A percentile compares a stretch with the other conserved stretches of the same genome.
These are phyloP conservation scores for Patella ulyssiponensis DNA, from an alignment of 2,888 invertebrate species.

Conservation along the genomic window DNA sequence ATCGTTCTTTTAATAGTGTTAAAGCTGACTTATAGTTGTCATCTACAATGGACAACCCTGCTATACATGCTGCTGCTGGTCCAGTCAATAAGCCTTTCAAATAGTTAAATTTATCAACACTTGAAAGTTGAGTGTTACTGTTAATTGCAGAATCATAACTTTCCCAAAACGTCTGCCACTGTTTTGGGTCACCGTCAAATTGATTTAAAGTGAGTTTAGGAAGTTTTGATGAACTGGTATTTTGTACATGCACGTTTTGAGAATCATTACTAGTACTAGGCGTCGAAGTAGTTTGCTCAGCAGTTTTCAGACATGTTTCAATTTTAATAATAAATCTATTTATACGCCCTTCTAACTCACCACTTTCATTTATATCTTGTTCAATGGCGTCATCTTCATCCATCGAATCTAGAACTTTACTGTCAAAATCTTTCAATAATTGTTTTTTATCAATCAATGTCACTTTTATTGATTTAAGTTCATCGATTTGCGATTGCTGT, in stretches of 20 bases:
- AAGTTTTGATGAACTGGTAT: slow-evolving; percentile 12
- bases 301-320: background rate
- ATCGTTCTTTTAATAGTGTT: slow-evolving; percentile 23
- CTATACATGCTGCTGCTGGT: slow-evolving; percentile 24
- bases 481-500: background rate
- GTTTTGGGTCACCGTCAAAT: slow-evolving; percentile 22
- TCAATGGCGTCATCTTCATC: background rate
- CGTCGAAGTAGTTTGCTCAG: background rate
- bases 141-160: slow-evolving; percentile 25
- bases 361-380: background rate
- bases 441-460: background rate
- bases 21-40: slow-evolving; percentile 29
- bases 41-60: slow-evolving; percentile 26
- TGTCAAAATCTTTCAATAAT: background rate
- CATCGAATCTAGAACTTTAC: background rate
- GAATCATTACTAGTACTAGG: background rate
- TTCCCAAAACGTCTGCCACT: slow-evolving; percentile 31
- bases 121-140: slow-evolving; percentile 19
- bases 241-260: background rate
- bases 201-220: slow-evolving; percentile 24
- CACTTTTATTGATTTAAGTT: background rate
- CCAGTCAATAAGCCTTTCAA: slow-evolving; percentile 26
- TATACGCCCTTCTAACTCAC: background rate
- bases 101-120: slow-evolving; percentile 26
- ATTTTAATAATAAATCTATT: background rate